Percentiles rank a stretch among this genome's conserved stretches.
Evolutionary conservation across 2,797 vertebrate species (phyloP).

Genomic region (Manis javanica): DNA sequence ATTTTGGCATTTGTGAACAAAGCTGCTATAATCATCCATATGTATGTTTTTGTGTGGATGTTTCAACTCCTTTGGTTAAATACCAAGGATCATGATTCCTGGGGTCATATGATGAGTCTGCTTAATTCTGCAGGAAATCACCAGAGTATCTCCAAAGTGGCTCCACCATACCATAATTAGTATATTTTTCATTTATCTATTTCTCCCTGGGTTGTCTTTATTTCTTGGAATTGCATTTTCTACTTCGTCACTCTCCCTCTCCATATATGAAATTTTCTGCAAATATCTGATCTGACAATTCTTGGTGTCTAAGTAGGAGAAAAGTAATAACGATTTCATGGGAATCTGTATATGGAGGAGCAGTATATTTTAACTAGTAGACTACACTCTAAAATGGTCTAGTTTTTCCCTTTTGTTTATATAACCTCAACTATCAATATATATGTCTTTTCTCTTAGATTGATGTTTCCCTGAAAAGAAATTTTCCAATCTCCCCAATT

Average conservation of each 20-base stretch:
- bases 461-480: neutral
- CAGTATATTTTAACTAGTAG: neutral
- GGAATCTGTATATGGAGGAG: neutral
- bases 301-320: neutral
- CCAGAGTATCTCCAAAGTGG: neutral
- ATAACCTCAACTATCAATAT: neutral
- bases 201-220: neutral
- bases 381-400: neutral
- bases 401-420: neutral
- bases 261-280: neutral
- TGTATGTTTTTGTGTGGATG: neutral
- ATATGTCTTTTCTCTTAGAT: neutral
- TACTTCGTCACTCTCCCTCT: neutral
- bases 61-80: neutral
- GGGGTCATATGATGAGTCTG: neutral
- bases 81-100: neutral
- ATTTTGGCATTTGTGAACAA: neutral
- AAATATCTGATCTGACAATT: neutral
- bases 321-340: neutral
- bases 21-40: neutral
- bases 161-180: neutral
- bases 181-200: neutral
- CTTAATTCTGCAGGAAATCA: neutral
- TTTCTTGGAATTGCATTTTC: neutral
- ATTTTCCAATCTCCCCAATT: neutral